Evolutionary conservation across 2,797 vertebrate genomes (phyloP), one percentile per base, ranked within the genome.

Genomic region (Agapornis canus): DNA sequence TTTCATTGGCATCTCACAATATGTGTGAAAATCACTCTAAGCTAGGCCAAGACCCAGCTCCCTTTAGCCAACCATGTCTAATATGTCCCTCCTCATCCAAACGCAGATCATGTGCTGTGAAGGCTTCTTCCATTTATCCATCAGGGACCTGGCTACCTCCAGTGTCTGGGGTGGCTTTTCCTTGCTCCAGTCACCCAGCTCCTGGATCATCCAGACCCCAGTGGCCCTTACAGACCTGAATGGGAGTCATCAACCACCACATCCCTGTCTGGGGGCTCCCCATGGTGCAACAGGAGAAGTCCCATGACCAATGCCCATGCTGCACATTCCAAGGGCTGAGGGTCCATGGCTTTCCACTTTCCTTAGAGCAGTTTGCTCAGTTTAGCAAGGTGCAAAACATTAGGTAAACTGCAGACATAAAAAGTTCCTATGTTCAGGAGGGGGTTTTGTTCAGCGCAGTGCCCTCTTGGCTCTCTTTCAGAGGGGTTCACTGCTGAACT

Each of bases 21-120:
- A 82, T 69, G 88, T 92, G 86, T 85, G 92, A 93, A 96, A 92
- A 96, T 95, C 75, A 21, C 83, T 93, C 90, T 79, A 45, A 64
- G 22, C 84, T 60, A 92, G 90, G 92, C 89, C 92, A 92, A 70
- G 75, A 95, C 89, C 90, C 92, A 90, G 3, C 52, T 94, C 79
- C 91, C 85, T 85, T 94, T 93, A 93, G 82, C 89, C 93, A 93
- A 37, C 82, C 92, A 83, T 75, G 56, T 87, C 87, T 94, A 92
- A 94, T 76, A 65, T 2, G 0, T 89, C 86, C 76, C 57, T 78
- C 40, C 71, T 92, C 87, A 49, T 82, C 90, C 73, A 52, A 86
- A 85, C 45, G 59, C 73, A 5, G 61, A 80, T 91, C 54, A 20
- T 25, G 85, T 32, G 72, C 76, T 31, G 22, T 2, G 1, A 57